Base-by-base conservation (phyloP, 1,140 invertebrate species). In the Mycetomoellerius zeteki region DNA sequence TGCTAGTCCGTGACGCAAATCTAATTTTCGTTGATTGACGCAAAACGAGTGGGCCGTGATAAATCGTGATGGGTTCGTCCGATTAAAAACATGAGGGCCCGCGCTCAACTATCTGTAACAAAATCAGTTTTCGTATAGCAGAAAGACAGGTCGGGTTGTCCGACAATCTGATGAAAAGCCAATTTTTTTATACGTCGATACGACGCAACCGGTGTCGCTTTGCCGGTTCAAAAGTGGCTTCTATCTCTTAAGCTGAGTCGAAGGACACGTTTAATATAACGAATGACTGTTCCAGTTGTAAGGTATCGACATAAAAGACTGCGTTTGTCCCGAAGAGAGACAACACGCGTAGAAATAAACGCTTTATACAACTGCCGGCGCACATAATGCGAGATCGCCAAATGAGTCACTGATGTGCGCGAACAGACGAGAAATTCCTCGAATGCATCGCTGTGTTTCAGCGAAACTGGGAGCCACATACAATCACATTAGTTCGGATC, bases 11-110 rank as follows among this genome's bases (percentile, higher is more conserved):
- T 81, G 78, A 81, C 78, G 65, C 47, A 85, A 77, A 89, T 89
- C 69, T 82, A 89, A 89, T 89, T 89, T 89, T 89, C 87, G 87
- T 76, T 77, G 84, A 89, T 89, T 77, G 87, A 67, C 71, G 80
- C 71, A 86, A 89, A 89, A 56, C 69, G 50, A 52, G 52, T 52
- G 30, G 52, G 75, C 67, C 56, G 82, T 84, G 76, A 89, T 88
- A 81, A 77, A 73, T 81, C 82, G 82, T 43, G 87, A 81, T 84
- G 24, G 50, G 30, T 21, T 16, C 14, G 33, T 62, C 10, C 62
- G 64, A 84, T 81, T 81, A 62, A 65, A 77, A 33, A 8, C 47
- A 19, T 10, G n/a, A 1, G 8, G n/a, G 54, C 21, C 30, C 27
- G 30, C 52, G 37, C 24, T 33, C 14, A 54, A 47, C 19, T 27